Base-by-base conservation (phyloP, 37 sponge, comb jelly and placozoan genomes). In the Cliona cf. orientalis region DNA sequence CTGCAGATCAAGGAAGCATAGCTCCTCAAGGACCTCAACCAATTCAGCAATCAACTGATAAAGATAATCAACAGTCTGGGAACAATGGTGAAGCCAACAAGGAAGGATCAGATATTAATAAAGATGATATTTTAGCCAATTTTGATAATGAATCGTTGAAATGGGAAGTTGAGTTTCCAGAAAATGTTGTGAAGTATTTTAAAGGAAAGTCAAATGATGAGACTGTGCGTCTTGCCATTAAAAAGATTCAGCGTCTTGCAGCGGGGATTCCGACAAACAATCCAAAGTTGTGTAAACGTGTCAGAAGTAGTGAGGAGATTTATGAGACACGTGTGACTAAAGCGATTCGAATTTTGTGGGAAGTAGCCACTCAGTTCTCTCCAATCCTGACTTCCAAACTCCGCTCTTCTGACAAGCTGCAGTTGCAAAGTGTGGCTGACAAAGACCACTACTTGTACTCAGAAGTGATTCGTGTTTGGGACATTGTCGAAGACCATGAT, bases 81-180 rank as follows among this genome's bases (percentile, higher is more conserved):
- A n/a, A n/a, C n/a, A n/a, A n/a, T n/a, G n/a, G n/a, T n/a, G n/a
- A n/a, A n/a, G n/a, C n/a, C n/a, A n/a, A n/a, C n/a, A n/a, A n/a
- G n/a, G n/a, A n/a, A n/a, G n/a, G n/a, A n/a, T n/a, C n/a, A n/a
- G n/a, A n/a, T n/a, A n/a, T n/a, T n/a, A n/a, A n/a, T n/a, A n/a
- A n/a, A n/a, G 45, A 69, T 43, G 68, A 36, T 35, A 22, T 5
- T 2, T 11, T 22, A 23, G 17, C 25, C 17, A 22, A 41, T 57
- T 75, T 75, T 58, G 76, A 75, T 37, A 37, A 42, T 5, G 21
- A 28, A 46, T 35, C 86, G n/a, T n/a, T n/a, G n/a, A n/a, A n/a
- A 38, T 91, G 92, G 92, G 88, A 91, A 34, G 80, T 91, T 17
- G 87, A 86, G 58, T 87, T 79, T 58, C 79, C 88, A 31, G 88